Conservation (phyloP, 2,888 invertebrate genomes). For the Salticus scenicus region DNA sequence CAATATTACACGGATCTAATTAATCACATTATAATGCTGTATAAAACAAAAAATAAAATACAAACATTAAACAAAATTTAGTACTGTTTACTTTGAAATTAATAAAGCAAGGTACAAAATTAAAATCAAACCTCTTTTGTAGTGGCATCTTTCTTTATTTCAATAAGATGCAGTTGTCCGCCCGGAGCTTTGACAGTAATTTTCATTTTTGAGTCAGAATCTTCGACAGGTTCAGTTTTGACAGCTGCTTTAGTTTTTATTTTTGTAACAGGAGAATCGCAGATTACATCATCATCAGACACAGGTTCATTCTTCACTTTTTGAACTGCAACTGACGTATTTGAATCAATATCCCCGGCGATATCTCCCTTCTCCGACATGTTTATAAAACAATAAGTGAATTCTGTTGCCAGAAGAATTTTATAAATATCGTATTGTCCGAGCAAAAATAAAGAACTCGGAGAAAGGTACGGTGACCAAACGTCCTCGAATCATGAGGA, state of each 20-base stretch:
- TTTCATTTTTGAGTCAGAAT: neutral
- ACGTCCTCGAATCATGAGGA: too few species aligned
- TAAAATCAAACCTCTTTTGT: conserved; percentile 5
- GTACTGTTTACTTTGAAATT: too few species aligned
- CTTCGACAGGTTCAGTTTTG: neutral
- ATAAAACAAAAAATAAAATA: too few species aligned
- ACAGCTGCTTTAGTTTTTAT: neutral
- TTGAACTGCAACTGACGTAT: neutral
- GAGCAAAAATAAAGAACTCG: too few species aligned
- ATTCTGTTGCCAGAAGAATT: too few species aligned
- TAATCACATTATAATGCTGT: too few species aligned
- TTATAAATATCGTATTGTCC: too few species aligned
- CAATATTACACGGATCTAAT: too few species aligned
- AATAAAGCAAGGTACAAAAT: too few species aligned
- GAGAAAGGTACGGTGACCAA: too few species aligned
- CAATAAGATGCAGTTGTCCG: neutral
- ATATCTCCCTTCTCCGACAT: neutral
- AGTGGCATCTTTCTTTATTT: conserved; percentile 4
- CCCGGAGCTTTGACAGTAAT: neutral
- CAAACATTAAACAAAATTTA: too few species aligned
- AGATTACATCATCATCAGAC: conserved; percentile 4
- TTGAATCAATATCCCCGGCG: neutral
- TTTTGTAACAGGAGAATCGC: neutral
- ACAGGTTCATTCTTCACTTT: neutral
- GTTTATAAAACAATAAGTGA: neutral